Evolutionary conservation across 2,113 vertebrate genomes (phyloP), one percentile per base, ranked within the genome.

Genomic region (Prietella phreatophila): DNA sequence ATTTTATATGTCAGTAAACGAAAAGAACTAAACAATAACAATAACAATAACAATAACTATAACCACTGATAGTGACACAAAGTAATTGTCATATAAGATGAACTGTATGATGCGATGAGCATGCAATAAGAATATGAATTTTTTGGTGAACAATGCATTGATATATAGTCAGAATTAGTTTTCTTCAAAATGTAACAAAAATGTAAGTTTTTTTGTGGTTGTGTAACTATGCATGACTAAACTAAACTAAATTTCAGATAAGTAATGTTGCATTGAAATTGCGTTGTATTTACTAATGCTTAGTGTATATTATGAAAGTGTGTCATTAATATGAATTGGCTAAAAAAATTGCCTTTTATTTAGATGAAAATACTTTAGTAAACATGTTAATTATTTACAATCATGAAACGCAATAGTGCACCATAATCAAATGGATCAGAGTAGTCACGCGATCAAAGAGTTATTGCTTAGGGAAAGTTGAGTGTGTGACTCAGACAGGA

Each of bases 401-500:
- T n/a, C 10, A 1, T 65, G 61, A n/a, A 65, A 61, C 8, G 58
- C 58, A 61, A 61, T 19, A 60, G 19, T 13, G 65, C 65, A 73
- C 39, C 3, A 10, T 39, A 39, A 73, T 73, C 36, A 42, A 73
- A 73, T 20, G 33, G 17, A 73, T 39, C 69, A 73, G 69, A 73
- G 19, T 22, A 73, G 8, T 73, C 17, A 39, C 39, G 10, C 47
- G 25, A 81, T 17, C 17, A 20, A 11, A 22, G 19, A 84, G 85
- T 84, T 85, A 75, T 69, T 92, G 81, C 53, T 85, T 17, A 33
- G 30, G 10, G 36, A 47, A n/a, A 10, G 50, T 78, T 33, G 20
- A 53, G 36, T 89, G 88, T 89, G 85, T 89, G 86, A 88, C 90
- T 89, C 82, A 42, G 56, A 58, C 56, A 0, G 89, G 87, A 83